Conservation (phyloP, 2,797 vertebrate species). For the Yasuhikotakia modesta region DNA sequence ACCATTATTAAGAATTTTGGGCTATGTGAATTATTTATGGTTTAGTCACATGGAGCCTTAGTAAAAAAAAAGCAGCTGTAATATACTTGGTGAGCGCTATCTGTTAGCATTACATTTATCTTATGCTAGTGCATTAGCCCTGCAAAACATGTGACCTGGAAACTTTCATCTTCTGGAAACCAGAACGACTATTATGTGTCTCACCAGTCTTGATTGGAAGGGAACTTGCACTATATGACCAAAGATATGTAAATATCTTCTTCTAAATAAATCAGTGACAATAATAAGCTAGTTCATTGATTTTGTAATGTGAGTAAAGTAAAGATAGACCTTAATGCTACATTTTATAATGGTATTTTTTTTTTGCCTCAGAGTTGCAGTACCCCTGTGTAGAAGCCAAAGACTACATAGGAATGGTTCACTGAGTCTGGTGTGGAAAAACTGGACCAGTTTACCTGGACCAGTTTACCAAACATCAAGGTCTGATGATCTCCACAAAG, state of each 20-base stretch:
- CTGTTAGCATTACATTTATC: not conserved
- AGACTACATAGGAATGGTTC: not conserved
- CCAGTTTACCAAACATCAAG: no score
- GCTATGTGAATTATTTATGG: conserved; percentile 3
- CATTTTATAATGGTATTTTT: no score
- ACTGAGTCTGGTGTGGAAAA: not conserved
- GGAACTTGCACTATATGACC: no score
- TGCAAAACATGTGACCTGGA: not conserved
- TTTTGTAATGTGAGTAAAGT: no score
- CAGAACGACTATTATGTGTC: not conserved
- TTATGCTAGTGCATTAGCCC: not conserved
- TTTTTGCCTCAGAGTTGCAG: not conserved
- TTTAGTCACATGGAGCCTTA: not conserved
- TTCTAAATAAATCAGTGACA: no score
- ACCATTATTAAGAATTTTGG: not conserved
- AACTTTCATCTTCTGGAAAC: not conserved
- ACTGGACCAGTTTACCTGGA: no score
- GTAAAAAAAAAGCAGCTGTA: not conserved
- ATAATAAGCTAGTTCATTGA: no score
- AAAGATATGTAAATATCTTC: no score
- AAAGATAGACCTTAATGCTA: not conserved
- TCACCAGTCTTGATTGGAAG: not conserved
- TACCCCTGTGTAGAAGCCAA: not conserved
- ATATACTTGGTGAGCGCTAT: not conserved
- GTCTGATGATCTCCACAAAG: no score